Evolutionary conservation across 1,140 invertebrate species (phyloP).

Genomic region (Trichonephila clavipes): DNA sequence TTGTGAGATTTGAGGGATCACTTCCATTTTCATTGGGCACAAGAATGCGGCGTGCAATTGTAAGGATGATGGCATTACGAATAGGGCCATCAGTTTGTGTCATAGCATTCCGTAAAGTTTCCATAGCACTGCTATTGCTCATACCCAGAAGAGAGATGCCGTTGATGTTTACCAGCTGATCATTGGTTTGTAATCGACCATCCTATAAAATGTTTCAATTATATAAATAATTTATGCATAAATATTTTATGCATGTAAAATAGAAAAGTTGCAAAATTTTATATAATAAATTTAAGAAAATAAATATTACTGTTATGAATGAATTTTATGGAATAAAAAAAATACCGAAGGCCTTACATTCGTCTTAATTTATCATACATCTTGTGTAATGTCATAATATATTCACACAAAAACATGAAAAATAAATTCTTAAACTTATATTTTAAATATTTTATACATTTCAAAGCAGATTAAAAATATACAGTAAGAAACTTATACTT

Average conservation of each 20-base stretch:
- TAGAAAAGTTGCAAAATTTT: too few relatives aligned
- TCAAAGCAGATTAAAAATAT: too few relatives aligned
- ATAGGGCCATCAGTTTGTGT: constrained; percentile 88
- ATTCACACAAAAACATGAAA: too few relatives aligned
- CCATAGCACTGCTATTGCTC: constrained; percentile 96
- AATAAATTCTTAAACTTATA: too few relatives aligned
- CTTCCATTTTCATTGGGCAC: constrained; percentile 4
- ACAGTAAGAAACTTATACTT: too few relatives aligned
- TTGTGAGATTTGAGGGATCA: not conserved
- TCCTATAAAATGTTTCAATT: constrained; percentile 82
- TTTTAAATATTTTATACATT: too few relatives aligned
- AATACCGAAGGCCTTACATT: not conserved
- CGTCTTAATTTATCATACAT: too few relatives aligned
- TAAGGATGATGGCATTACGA: constrained; percentile 91
- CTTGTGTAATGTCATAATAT: too few relatives aligned
- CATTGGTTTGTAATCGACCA: constrained; percentile 94
- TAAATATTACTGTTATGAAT: not conserved
- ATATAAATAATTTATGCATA: not conserved
- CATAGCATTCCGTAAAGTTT: constrained; percentile 92
- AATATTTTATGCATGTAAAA: not conserved
- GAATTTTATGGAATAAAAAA: not conserved
- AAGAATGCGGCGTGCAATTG: constrained; percentile 87
- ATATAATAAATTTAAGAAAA: not conserved
- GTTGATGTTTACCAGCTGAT: constrained; percentile 97
- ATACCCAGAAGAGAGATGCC: constrained; percentile 92